These are phyloP conservation scores for Stegophylla sp. DNA, from an alignment of 2,888 invertebrate species.

Conservation along the genomic window DNA sequence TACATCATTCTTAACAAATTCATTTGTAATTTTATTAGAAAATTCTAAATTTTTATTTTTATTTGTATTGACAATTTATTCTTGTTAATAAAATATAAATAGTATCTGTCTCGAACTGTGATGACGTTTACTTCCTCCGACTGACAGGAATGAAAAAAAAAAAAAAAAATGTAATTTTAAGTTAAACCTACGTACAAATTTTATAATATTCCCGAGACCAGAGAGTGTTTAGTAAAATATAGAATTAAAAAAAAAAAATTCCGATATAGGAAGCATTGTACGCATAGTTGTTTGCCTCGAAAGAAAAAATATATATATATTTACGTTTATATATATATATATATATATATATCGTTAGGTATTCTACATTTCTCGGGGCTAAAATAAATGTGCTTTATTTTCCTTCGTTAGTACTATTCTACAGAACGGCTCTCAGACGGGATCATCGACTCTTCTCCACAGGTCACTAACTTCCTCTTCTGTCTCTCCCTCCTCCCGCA, in stretches of 20 bases:
- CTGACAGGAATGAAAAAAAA: too few relatives aligned
- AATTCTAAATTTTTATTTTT: too few relatives aligned
- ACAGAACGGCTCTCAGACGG: conserved; percentile 45
- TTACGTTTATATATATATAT: conserved; percentile 7
- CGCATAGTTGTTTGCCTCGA: conserved; percentile 32
- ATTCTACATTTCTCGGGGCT: conserved; percentile 28
- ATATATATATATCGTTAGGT: background rate
- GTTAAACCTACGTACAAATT: too few relatives aligned
- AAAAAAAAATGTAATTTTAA: too few relatives aligned
- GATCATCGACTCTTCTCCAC: conserved; percentile 58
- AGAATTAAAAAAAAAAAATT: background rate
- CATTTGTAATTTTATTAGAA: too few relatives aligned
- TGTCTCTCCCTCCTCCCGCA: conserved; percentile 7
- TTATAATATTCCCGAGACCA: background rate
- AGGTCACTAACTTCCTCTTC: conserved; percentile 58
- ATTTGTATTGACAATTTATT: too few relatives aligned
- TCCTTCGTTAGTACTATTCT: conserved; percentile 26
- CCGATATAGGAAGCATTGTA: background rate
- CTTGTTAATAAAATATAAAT: too few relatives aligned
- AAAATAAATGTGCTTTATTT: conserved; percentile 37
- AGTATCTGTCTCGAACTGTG: too few relatives aligned
- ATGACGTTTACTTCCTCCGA: too few relatives aligned
- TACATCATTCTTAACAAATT: too few relatives aligned
- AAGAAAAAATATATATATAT: conserved; percentile 1
- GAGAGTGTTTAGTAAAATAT: background rate